Conservation (phyloP, 2,888 invertebrate species). For the Idaea dimidiata region DNA sequence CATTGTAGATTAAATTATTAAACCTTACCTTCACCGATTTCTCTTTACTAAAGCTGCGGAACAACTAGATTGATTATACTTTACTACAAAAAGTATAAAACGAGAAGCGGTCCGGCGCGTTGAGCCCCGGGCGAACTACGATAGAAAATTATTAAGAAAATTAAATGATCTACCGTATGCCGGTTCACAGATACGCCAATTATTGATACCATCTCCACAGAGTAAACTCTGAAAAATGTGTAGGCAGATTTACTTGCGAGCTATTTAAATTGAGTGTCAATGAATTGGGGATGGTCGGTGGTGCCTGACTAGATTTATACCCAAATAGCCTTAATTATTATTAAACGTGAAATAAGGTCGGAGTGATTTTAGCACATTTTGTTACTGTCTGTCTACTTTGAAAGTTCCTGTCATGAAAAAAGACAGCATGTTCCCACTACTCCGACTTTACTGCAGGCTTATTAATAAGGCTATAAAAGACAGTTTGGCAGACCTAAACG, state of each 20-base stretch:
- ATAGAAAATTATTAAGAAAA: constrained; percentile 81
- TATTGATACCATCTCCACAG: constrained; percentile 71
- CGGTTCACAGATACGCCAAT: constrained; percentile 76
- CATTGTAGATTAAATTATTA: constrained; percentile 3
- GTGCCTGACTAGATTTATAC: too few relatives aligned
- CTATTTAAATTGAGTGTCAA: constrained; percentile 16
- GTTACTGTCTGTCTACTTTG: too few relatives aligned
- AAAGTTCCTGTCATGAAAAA: too few relatives aligned
- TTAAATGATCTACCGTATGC: constrained; percentile 77
- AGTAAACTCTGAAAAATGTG: constrained; percentile 66
- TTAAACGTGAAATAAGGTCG: too few relatives aligned
- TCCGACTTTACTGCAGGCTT: too few relatives aligned
- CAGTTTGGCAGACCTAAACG: too few relatives aligned
- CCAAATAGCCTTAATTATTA: too few relatives aligned
- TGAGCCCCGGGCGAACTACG: constrained; percentile 60
- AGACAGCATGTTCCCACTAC: too few relatives aligned
- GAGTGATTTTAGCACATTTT: too few relatives aligned
- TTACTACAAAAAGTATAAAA: constrained; percentile 68
- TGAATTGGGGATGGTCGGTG: background rate
- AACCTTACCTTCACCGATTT: constrained; percentile 17
- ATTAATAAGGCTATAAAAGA: too few relatives aligned
- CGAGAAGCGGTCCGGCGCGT: constrained; percentile 49
- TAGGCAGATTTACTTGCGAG: constrained; percentile 49
- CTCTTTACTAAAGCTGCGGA: constrained; percentile 48
- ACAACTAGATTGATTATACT: constrained; percentile 72